These are phyloP conservation scores for Neocrepidodera transversa DNA, from an alignment of 2,888 invertebrate genomes.

Conservation along the genomic window DNA sequence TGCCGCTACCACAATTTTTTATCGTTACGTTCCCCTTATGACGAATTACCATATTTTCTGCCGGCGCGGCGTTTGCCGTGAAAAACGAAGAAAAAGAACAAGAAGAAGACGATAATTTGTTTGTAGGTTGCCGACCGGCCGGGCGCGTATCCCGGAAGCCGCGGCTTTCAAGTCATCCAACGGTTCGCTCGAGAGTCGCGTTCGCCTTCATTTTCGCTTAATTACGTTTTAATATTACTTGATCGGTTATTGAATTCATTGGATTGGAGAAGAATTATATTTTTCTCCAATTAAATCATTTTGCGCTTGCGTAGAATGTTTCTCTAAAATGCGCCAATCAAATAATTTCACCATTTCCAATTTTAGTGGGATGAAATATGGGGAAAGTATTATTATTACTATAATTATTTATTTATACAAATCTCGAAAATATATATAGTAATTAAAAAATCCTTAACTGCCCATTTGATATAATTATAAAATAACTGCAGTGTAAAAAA, in stretches of 20 bases:
- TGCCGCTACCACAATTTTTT: slow-evolving; percentile 1
- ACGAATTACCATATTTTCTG: slow-evolving; percentile 2
- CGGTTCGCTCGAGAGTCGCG: background rate
- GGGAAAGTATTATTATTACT: no score
- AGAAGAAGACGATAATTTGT: background rate
- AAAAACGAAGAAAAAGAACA: background rate
- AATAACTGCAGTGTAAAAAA: slow-evolving; percentile 1
- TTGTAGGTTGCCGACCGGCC: background rate
- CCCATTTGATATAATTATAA: slow-evolving; percentile 7
- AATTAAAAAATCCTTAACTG: no score
- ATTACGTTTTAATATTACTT: background rate
- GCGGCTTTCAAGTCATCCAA: background rate
- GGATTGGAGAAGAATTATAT: no score
- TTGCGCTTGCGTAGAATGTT: no score
- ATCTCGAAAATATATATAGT: no score
- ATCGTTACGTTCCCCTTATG: slow-evolving; percentile 2
- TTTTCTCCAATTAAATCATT: no score
- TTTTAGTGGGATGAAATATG: no score
- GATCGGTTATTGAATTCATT: background rate
- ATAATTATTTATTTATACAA: no score
- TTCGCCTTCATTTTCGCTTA: background rate
- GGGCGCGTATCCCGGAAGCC: background rate
- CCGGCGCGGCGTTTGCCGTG: background rate
- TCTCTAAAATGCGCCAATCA: no score
- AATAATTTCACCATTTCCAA: no score